Percentiles rank a stretch among this genome's conserved stretches.
Evolutionary conservation across 2,113 vertebrate species (phyloP).

Genomic region (Capreolus pygargus): DNA sequence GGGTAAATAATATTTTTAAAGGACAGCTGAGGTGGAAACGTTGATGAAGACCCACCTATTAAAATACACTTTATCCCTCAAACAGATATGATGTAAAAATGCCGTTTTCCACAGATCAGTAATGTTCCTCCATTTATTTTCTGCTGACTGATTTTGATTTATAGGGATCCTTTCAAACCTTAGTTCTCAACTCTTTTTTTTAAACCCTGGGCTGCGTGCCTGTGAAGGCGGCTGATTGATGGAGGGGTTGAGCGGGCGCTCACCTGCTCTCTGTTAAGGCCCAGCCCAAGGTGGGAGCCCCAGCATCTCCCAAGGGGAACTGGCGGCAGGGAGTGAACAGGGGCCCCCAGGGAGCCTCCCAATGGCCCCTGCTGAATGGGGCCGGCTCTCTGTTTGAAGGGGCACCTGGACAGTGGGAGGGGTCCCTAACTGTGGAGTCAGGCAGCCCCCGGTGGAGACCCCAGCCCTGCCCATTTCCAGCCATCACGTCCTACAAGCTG

Average conservation of each 20-base stretch:
- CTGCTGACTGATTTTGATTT: conserved; percentile 46
- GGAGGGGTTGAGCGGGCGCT: neutral
- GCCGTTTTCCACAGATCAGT: conserved; percentile 12
- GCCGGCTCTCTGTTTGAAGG: neutral
- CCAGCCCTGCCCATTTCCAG: neutral
- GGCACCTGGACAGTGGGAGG: fast-evolving
- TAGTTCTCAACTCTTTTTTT: neutral
- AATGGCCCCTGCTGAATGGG: neutral
- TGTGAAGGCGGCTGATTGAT: fast-evolving
- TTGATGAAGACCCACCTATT: neutral
- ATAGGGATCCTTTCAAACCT: neutral
- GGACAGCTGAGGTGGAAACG: neutral
- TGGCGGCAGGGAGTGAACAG: fast-evolving
- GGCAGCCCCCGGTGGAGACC: neutral
- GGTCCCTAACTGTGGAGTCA: neutral
- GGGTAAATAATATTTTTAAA: neutral
- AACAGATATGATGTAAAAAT: conserved; percentile 20
- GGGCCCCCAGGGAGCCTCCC: neutral
- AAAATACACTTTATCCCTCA: neutral
- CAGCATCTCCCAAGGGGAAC: fast-evolving
- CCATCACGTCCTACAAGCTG: fast-evolving
- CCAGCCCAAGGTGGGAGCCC: fast-evolving
- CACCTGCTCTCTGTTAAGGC: neutral
- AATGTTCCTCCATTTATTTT: neutral
- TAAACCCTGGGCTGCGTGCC: fast-evolving